These are phyloP conservation scores for Phylloscopus whistleri DNA, from an alignment of 2,113 vertebrate species.

Conservation along the genomic window DNA sequence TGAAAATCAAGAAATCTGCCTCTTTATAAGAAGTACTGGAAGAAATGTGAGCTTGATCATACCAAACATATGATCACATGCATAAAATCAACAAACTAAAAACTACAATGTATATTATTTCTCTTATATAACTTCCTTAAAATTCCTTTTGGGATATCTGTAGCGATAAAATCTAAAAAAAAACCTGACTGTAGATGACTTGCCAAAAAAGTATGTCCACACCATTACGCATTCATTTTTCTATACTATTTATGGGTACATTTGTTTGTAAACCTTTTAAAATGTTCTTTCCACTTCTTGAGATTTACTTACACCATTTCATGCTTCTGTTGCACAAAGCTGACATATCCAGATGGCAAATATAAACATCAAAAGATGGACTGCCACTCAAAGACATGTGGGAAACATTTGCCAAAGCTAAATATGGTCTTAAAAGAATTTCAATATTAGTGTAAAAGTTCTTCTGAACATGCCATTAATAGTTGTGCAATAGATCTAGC, in stretches of 20 bases:
- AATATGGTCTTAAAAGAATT: conserved; percentile 1
- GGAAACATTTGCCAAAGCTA: conserved; percentile 37
- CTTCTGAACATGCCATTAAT: conserved; percentile 8
- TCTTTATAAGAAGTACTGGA: not conserved
- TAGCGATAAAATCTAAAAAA: not conserved
- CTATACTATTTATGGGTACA: not conserved
- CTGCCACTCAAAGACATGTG: conserved; percentile 47
- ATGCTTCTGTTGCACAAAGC: conserved; percentile 26
- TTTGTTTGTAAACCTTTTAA: conserved; percentile 39
- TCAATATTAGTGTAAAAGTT: not conserved
- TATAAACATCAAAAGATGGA: conserved; percentile 43
- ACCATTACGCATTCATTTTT: not conserved
- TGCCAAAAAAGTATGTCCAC: not conserved
- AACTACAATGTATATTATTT: not conserved
- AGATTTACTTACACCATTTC: conserved; percentile 3
- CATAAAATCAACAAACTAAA: not conserved
- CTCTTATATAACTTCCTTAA: not conserved
- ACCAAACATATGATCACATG: not conserved
- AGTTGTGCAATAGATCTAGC: not conserved
- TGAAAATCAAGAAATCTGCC: not conserved
- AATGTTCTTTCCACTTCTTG: not conserved
- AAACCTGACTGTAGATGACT: not conserved
- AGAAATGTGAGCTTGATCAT: not conserved
- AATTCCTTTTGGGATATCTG: not conserved
- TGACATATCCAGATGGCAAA: conserved; percentile 60